These are phyloP conservation scores for Pipistrellus pipistrellus DNA, from an alignment of 2,797 vertebrate genomes.

Conservation along the genomic window DNA sequence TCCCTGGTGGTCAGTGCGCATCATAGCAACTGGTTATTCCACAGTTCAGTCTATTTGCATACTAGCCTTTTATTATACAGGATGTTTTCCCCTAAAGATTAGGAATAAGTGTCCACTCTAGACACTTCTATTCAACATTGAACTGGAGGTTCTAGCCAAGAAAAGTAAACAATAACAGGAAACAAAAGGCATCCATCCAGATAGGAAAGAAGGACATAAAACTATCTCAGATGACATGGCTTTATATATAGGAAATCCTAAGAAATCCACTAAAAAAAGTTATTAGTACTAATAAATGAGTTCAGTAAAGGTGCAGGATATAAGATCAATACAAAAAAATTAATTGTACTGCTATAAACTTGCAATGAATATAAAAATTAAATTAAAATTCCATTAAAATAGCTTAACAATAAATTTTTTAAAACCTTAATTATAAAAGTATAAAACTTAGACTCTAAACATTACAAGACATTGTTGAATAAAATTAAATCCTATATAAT, in stretches of 20 bases:
- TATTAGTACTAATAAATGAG: slow-evolving; percentile 32
- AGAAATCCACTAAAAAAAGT: background rate
- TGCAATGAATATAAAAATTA: background rate
- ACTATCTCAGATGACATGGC: background rate
- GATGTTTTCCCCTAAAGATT: slow-evolving; percentile 1
- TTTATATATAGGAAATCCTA: slow-evolving; percentile 7
- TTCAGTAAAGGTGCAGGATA: slow-evolving; percentile 1
- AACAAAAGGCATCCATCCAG: background rate
- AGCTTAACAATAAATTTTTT: background rate
- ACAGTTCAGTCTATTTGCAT: too few species aligned
- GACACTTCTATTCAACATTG: background rate
- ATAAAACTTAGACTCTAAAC: slow-evolving; percentile 27
- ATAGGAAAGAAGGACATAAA: slow-evolving; percentile 25
- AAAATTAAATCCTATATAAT: slow-evolving; percentile 6
- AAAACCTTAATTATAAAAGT: slow-evolving; percentile 22
- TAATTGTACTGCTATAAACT: background rate
- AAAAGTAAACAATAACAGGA: slow-evolving; percentile 34
- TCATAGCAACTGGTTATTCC: too few species aligned
- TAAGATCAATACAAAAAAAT: slow-evolving; percentile 39
- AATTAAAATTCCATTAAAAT: background rate
- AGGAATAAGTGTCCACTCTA: slow-evolving; percentile 1
- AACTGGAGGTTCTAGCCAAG: slow-evolving; percentile 20
- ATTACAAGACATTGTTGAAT: background rate
- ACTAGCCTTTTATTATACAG: too few species aligned
- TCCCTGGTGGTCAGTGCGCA: too few species aligned